A percentile compares a stretch with the other conserved stretches of the same genome.
Conservation (phyloP, 2,888 invertebrate species). For the Platycheirus albimanus region DNA sequence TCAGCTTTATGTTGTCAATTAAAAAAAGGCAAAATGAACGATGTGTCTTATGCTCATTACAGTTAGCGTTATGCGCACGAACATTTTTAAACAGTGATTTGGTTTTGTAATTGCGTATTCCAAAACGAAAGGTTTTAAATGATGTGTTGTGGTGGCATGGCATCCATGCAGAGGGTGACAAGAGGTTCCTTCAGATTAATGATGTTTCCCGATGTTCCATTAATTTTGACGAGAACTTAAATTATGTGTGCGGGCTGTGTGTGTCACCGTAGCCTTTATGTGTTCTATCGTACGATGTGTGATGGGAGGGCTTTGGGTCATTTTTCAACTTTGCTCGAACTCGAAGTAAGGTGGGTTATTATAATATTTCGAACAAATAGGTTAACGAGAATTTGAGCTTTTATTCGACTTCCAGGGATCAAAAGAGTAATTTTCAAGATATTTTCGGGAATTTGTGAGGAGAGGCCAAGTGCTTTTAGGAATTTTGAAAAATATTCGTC, state of each 20-base stretch:
- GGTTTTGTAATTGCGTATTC: conserved; percentile 68
- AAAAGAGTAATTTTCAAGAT: too few species aligned
- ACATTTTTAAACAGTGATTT: conserved; percentile 72
- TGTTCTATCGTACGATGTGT: too few species aligned
- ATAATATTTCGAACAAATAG: conserved; percentile 19
- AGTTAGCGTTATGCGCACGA: conserved; percentile 71
- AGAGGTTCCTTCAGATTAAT: conserved; percentile 28
- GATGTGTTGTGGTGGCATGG: conserved; percentile 15
- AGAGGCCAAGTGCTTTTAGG: too few species aligned
- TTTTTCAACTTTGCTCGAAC: conserved; percentile 12
- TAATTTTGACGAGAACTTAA: conserved; percentile 23
- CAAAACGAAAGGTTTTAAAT: conserved; percentile 62
- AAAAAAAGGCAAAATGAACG: conserved; percentile 72
- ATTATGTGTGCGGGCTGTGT: neutral
- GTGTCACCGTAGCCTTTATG: neutral
- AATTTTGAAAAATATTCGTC: too few species aligned
- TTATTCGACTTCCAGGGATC: too few species aligned
- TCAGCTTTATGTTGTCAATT: conserved; percentile 70
- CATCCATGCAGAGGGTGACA: conserved; percentile 4
- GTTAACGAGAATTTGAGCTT: conserved; percentile 3
- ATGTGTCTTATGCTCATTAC: conserved; percentile 73
- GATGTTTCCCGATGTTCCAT: conserved; percentile 16
- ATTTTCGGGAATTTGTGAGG: too few species aligned
- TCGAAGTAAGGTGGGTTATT: neutral
- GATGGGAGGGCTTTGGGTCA: conserved; percentile 18